Conservation (phyloP, 2,888 invertebrate genomes). For the Hyles lineata region DNA sequence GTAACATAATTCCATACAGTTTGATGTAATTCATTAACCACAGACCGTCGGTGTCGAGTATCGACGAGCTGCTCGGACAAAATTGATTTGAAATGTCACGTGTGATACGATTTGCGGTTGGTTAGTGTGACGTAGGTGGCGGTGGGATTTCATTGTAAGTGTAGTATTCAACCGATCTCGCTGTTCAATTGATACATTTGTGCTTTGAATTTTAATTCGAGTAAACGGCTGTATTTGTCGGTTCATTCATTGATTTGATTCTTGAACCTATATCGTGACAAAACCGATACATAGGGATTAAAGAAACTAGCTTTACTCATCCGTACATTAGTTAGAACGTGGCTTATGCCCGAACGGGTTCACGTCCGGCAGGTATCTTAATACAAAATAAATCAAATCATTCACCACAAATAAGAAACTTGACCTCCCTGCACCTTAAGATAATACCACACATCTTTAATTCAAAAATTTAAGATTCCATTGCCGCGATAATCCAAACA, state of each 20-base stretch:
- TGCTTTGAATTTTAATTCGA: not conserved
- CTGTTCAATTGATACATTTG: not conserved
- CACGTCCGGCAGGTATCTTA: no score
- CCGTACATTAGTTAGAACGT: no score
- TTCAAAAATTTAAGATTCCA: not conserved
- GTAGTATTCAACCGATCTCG: not conserved
- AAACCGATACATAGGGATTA: no score
- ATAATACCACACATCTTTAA: not conserved
- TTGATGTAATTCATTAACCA: conserved; percentile 8
- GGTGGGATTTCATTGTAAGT: not conserved
- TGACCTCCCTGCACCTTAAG: no score
- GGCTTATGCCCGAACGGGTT: no score
- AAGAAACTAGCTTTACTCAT: no score
- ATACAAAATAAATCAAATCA: no score
- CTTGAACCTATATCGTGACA: no score
- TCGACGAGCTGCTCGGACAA: not conserved
- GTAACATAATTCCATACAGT: not conserved
- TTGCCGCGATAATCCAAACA: conserved; percentile 3
- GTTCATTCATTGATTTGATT: not conserved
- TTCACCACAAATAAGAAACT: no score
- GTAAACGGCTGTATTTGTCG: not conserved
- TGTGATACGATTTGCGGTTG: not conserved
- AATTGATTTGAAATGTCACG: not conserved
- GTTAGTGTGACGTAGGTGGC: not conserved
- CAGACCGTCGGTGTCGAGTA: not conserved